phyloP scores from a whole-genome alignment of 2,113 vertebrate species.

The Haemorhous mexicanus region DNA sequence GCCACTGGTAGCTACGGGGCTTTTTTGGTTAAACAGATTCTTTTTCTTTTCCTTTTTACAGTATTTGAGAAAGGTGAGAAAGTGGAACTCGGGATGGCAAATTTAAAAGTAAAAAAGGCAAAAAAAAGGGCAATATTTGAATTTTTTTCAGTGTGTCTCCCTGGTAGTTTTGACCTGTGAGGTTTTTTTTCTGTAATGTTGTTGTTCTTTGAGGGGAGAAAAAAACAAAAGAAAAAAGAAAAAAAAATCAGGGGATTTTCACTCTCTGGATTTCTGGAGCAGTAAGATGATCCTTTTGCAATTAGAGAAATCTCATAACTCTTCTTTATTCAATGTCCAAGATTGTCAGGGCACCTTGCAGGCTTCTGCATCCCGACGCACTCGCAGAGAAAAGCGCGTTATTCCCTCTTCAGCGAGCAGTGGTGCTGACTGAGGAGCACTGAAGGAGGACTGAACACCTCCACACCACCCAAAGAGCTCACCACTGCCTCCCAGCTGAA shows the following conservation, averaged over 20 bases:
- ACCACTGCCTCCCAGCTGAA: background rate
- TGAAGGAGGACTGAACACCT: background rate
- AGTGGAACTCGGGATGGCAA: background rate
- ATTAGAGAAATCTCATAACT: background rate
- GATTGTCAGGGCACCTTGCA: background rate
- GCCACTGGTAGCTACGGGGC: background rate
- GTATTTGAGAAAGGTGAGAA: background rate
- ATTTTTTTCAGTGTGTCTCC: background rate
- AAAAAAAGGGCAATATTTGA: background rate
- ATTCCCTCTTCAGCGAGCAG: background rate
- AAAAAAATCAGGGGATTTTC: background rate
- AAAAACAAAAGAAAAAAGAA: no score
- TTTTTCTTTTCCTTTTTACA: background rate
- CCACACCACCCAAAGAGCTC: background rate
- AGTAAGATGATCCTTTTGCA: background rate
- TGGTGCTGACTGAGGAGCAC: background rate
- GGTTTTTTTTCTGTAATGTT: background rate
- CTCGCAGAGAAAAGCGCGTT: fast-evolving
- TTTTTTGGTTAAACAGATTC: background rate
- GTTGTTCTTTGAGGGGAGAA: background rate
- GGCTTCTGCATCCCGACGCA: background rate
- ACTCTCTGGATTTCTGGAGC: background rate
- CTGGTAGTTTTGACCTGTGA: background rate
- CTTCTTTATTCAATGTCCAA: background rate
- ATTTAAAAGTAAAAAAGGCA: background rate